A percentile compares a stretch with the other conserved stretches of the same genome.
Evolutionary conservation across 2,113 vertebrate species (phyloP).

Genomic region (Octodon degus): DNA sequence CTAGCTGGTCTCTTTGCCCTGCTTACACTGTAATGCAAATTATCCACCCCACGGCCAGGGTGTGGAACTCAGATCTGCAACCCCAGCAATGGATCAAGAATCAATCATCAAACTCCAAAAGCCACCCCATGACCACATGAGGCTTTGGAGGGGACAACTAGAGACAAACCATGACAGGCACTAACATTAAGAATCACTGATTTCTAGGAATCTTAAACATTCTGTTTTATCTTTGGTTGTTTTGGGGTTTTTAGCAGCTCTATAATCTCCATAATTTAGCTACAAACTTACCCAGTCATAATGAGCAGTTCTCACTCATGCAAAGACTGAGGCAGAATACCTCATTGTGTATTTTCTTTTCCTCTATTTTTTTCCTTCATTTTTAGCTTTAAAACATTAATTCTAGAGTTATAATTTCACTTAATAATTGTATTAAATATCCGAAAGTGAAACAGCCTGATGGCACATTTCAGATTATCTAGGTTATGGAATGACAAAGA

Average conservation of each 20-base stretch:
- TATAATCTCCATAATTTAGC: conserved; percentile 42
- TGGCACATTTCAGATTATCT: background rate
- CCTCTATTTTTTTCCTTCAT: background rate
- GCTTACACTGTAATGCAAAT: too few relatives aligned
- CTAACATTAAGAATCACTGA: conserved; percentile 34
- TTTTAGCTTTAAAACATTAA: background rate
- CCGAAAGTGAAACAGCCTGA: background rate
- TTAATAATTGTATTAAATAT: conserved; percentile 24
- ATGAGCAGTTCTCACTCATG: conserved; percentile 28
- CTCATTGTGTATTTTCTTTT: conserved; percentile 6
- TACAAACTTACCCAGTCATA: conserved; percentile 2
- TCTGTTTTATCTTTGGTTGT: conserved; percentile 28
- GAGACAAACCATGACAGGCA: background rate
- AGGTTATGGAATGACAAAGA: background rate
- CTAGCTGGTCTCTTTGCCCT: too few relatives aligned
- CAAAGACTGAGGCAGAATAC: conserved; percentile 49
- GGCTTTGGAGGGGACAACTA: too few relatives aligned
- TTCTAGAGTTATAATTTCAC: background rate
- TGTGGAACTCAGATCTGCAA: too few relatives aligned
- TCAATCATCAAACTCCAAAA: too few relatives aligned
- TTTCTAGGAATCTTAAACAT: background rate
- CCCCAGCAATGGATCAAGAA: too few relatives aligned
- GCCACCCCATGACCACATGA: too few relatives aligned
- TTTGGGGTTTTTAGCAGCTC: background rate
- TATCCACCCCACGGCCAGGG: too few relatives aligned